phyloP scores from a whole-genome alignment of 1,140 invertebrate genomes.

The Chrysopa pallens region DNA sequence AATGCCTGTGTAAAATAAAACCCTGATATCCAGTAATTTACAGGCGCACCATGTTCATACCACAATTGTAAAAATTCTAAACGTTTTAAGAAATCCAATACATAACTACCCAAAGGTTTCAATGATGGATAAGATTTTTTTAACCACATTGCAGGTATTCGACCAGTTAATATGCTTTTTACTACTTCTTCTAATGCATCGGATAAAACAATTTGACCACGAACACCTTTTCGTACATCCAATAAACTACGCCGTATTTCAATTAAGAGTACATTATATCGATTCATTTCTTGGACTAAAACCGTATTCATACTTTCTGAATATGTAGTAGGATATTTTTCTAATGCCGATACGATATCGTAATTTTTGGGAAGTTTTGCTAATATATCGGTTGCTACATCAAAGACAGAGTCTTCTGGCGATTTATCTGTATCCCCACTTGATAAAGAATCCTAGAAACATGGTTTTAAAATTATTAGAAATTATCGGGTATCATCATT shows the following conservation, averaged over 20 bases:
- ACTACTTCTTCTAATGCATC: conserved; percentile 74
- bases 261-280: conserved; percentile 66
- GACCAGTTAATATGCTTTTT: conserved; percentile 61
- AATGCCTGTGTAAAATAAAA: conserved; percentile 95
- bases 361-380: conserved; percentile 54
- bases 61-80: conserved; percentile 72
- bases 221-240: conserved; percentile 75
- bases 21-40: conserved; percentile 80
- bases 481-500: too few relatives aligned
- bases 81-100: conserved; percentile 70
- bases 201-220: conserved; percentile 75
- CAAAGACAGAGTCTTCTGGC: conserved; percentile 49
- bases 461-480: too few relatives aligned
- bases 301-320: conserved; percentile 85
- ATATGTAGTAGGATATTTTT: conserved; percentile 63
- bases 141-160: conserved; percentile 70
- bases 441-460: conserved; percentile 16
- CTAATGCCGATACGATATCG: conserved; percentile 42
- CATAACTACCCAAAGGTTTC: conserved; percentile 79
- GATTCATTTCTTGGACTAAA: conserved; percentile 80
- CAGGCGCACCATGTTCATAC: conserved; percentile 64
- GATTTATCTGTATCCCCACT: conserved; percentile 27
- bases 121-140: conserved; percentile 80
- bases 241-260: conserved; percentile 56
- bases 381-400: conserved; percentile 50